Base-by-base conservation (phyloP, 2,888 invertebrate species). In the Graphium colonna region DNA sequence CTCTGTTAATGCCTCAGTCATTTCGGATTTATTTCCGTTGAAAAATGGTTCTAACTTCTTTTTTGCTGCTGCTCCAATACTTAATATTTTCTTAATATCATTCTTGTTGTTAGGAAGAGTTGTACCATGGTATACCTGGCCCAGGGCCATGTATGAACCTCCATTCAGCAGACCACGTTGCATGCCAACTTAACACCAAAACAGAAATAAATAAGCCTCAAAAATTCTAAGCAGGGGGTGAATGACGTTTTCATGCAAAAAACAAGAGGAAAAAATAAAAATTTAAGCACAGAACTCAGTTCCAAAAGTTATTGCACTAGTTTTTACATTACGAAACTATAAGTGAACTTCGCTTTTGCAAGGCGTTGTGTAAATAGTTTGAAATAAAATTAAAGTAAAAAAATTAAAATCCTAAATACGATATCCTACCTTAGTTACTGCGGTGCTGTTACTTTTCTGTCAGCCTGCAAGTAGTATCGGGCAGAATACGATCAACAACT, bases 91-190 rank as follows among this genome's bases (percentile, higher is more conserved):
- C 87, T 92, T 93, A 68, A 92, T 82, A 61, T 79, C 82, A 60
- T 80, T 82, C 69, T 88, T 90, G 65, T 85, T 84, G 64, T 87
- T 88, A 38, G 89, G 90, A 63, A 91, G 78, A 49, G 92, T 92
- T 44, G 93, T 93, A 69, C 91, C 89, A 71, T 91, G 91, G 90
- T 93, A 93, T 63, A 92, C 92, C 76, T 92, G 90, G 72, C 91
- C 92, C 73, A 93, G 82, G 69, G 91, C 91, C 68, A 91, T 90
- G 88, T 93, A 93, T 75, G 92, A 92, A 79, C 92, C 92, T 79
- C 91, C 68, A 53, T 69, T 91, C 83, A 91, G 90, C 76, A 84
- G 80, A 77, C 90, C 90, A 70, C 91, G 91, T 78, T 92, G 91
- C 93, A 93, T 93, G 83, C 80, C 85, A 75, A 78, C 79, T 79